These are phyloP conservation scores for Vireo griseus DNA, from an alignment of 2,797 vertebrate genomes.

Conservation along the genomic window DNA sequence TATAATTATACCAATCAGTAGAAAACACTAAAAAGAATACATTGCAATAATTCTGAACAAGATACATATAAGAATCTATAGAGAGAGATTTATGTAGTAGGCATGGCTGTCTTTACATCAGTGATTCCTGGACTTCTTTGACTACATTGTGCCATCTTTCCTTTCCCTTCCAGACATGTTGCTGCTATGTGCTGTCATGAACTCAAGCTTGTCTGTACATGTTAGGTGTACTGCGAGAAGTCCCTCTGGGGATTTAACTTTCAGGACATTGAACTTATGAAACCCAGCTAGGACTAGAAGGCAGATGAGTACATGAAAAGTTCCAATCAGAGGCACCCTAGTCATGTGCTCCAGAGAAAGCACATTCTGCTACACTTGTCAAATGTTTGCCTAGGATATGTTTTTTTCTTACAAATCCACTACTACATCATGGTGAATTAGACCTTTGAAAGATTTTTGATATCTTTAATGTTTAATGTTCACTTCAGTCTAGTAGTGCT, in stretches of 20 bases:
- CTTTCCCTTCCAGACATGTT: not conserved
- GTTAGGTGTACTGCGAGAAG: not conserved
- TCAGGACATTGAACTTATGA: not conserved
- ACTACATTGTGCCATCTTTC: not conserved
- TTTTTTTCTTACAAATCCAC: not conserved
- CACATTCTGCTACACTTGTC: rapidly evolving
- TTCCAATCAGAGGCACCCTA: not conserved
- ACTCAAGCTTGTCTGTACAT: not conserved
- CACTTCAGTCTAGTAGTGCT: not conserved
- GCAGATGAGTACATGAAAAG: not conserved
- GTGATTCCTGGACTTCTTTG: not conserved
- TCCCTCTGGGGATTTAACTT: not conserved
- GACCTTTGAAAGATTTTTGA: not conserved
- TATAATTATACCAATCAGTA: not conserved
- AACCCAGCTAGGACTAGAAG: not conserved
- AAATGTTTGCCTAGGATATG: not conserved
- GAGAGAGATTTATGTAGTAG: not conserved
- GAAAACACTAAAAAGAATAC: not conserved
- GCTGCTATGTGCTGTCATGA: not conserved
- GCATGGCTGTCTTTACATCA: not conserved
- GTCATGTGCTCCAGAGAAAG: not conserved
- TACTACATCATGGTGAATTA: not conserved
- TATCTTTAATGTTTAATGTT: not conserved
- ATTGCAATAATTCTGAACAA: not conserved
- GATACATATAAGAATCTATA: not conserved